Evolutionary conservation across 1,140 invertebrate species (phyloP), one percentile per base, ranked within the genome.

Genomic region (Watersipora subatra): DNA sequence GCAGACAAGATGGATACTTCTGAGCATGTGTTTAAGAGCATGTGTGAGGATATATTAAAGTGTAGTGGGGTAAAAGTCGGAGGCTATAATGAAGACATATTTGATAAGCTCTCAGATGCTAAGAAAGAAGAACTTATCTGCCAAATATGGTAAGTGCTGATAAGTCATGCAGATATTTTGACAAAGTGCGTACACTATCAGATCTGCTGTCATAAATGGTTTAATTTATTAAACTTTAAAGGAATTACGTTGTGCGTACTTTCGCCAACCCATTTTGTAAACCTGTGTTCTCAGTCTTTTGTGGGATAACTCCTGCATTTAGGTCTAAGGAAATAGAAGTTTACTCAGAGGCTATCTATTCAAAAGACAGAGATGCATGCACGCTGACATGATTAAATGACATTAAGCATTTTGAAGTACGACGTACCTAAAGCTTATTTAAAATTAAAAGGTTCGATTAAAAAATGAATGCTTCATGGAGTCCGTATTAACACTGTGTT

Each of bases 1-100:
- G n/a, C n/a, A n/a, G n/a, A n/a, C n/a, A n/a, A n/a, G n/a, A n/a
- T n/a, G n/a, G n/a, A n/a, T n/a, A n/a, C n/a, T n/a, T n/a, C n/a
- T n/a, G n/a, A n/a, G n/a, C n/a, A 55, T 22, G 58, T 59, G 58
- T 59, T 59, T 28, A 59, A 59, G 22, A 59, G 58, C 22, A 22
- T 59, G 27, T 59, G 58, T 22, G 7, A 59, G 22, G 58, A 59
- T 24, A 25, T 25, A 12, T 28, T 59, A 25, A 17, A 28, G 22
- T 22, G 7, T 17, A 7, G 17, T 17, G 58, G 58, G 7, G 58
- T 59, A 7, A 59, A 59, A 22, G 58, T 59, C 22, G 58, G 58
- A 12, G 58, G 58, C 7, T 59, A 59, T 22, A 24, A 17, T 12
- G 22, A 59, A 12, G 58, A 59, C 7, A 24, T 59, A 7, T 59